Conservation (phyloP, 2,888 invertebrate genomes). For the Drosophila pseudotakahashii region DNA sequence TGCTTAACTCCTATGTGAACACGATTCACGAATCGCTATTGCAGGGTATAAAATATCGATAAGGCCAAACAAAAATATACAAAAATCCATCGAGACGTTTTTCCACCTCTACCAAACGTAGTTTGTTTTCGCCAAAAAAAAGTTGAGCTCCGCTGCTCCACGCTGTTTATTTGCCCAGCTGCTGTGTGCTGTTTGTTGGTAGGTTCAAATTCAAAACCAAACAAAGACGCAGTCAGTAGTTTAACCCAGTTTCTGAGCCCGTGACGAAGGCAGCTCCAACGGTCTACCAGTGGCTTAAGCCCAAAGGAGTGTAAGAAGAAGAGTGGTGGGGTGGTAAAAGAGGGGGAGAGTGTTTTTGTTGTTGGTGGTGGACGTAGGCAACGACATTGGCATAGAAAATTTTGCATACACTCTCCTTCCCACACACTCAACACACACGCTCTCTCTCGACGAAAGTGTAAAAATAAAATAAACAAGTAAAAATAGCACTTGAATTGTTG, state of each 20-base stretch:
- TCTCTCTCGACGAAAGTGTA: conserved; percentile 27
- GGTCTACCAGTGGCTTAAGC: no score
- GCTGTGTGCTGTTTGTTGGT: conserved; percentile 27
- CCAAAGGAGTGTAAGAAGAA: conserved; percentile 10
- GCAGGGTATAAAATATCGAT: no score
- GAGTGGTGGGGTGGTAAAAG: not conserved
- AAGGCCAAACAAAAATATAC: no score
- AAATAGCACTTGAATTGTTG: conserved; percentile 17
- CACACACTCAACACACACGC: conserved; percentile 17
- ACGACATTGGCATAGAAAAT: conserved; percentile 75
- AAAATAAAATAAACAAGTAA: conserved; percentile 26
- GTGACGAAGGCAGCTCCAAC: no score
- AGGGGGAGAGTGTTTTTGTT: conserved; percentile 12
- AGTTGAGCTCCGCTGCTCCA: conserved; percentile 5
- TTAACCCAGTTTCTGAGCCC: conserved; percentile 25
- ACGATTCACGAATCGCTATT: no score
- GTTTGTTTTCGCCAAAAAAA: conserved; percentile 39
- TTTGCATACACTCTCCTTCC: conserved; percentile 56
- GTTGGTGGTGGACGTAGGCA: conserved; percentile 34
- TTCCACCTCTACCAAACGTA: conserved; percentile 7
- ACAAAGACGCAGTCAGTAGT: conserved; percentile 17
- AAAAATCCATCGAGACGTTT: not conserved
- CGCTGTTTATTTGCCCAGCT: conserved; percentile 33
- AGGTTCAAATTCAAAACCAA: conserved; percentile 2
- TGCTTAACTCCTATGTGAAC: no score